Conservation (phyloP, 1,140 invertebrate genomes). For the honey bee (Apis mellifera) region Amel_HAv3.1 CM009940.2:6951501-6952000, state of each 20-base stretch:
- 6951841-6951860: conserved; percentile 39
- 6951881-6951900: conserved; percentile 24
- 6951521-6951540: not conserved
- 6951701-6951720: conserved; percentile 55
- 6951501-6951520: not conserved
- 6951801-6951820: conserved; percentile 26
- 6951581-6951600: conserved; percentile 30
- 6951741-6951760: conserved; percentile 46
- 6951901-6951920: not conserved
- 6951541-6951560: conserved; percentile 4
- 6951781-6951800: conserved; percentile 25
- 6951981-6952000: not conserved
- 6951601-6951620: conserved; percentile 12
- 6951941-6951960: conserved; percentile 8
- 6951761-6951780: conserved; percentile 55
- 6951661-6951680: not conserved
- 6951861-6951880: conserved; percentile 3
- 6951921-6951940: conserved; percentile 34
- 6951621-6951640: conserved; percentile 50
- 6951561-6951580: conserved; percentile 10
- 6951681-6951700: conserved; percentile 57
- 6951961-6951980: not conserved
- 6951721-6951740: conserved; percentile 54
- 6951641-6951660: conserved; percentile 27
- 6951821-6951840: not conserved